Conservation (phyloP, 1,140 invertebrate genomes). For the Bombus pascuorum region DNA sequence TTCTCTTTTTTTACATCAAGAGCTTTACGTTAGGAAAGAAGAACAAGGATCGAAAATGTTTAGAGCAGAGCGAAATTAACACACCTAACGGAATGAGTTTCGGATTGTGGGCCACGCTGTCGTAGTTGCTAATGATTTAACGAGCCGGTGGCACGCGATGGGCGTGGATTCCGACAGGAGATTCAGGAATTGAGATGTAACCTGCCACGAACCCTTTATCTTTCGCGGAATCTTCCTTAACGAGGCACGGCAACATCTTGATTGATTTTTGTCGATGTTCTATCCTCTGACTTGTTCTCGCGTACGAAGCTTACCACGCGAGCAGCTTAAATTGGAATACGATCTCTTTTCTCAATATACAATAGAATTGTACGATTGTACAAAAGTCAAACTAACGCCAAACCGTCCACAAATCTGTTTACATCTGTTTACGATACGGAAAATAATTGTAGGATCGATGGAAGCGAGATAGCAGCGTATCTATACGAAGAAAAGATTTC, state of each 20-base stretch:
- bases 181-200: conserved; percentile 75
- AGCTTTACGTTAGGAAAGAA: not conserved
- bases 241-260: conserved; percentile 41
- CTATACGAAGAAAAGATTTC: not conserved
- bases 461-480: not conserved
- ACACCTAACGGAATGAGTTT: conserved; percentile 41
- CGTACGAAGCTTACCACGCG: no score
- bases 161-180: conserved; percentile 72
- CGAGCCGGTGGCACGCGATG: conserved; percentile 76
- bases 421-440: not conserved
- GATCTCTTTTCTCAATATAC: no score
- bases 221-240: conserved; percentile 57
- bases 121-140: conserved; percentile 75
- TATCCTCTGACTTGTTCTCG: no score
- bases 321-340: no score
- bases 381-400: no score
- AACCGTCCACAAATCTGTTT: no score
- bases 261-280: conserved; percentile 21
- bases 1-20: not conserved
- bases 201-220: conserved; percentile 55
- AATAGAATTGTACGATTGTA: no score
- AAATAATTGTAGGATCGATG: not conserved
- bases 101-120: conserved; percentile 69
- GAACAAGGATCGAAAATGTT: not conserved
- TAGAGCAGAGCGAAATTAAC: conserved; percentile 58